Evolutionary conservation across 2,113 vertebrate species (phyloP), one percentile per base, ranked within the genome.

Genomic region (Macquaria ambigua): DNA sequence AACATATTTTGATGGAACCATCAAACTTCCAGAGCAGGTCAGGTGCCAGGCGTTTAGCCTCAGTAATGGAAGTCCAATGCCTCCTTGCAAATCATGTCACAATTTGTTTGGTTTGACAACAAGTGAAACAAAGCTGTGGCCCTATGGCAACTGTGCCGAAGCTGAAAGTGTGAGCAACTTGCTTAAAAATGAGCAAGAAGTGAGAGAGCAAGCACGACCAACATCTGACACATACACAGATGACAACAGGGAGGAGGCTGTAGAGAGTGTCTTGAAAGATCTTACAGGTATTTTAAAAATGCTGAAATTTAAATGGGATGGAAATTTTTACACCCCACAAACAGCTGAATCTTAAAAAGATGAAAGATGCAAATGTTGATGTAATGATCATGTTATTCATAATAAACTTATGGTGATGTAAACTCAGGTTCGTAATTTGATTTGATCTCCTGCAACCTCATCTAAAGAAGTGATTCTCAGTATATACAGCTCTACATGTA

Each of bases 141-240:
- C 61, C 1, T 76, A 82, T 62, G 89, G 89, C 8, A 53, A 89
- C 76, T 90, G 89, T 48, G 89, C 84, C 6, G 87, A 91, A 66
- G 9, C 1, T 76, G 87, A 87, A 18, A 74, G 90, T 56, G 0
- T 91, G 48, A 91, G 80, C 61, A 91, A 90, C 3, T 28, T 90
- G 55, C 11, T 90, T 2, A 77, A 39, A 69, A 20, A 63, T 0
- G 84, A 63, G 1, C 0, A 0, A 3, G 23, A 67, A 0, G 8
- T 88, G 25, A 76, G 2, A 78, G 0, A 18, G 0, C 0, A 50
- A 9, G 21, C 2, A 18, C 8, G 0, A 8, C 76, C 5, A 62
- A 31, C 2, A 62, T 15, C 75, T 56, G 0, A 0, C 0, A 69
- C 0, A 0, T 50, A 0, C 25, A 79, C 64, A 21, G 6, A 16